Conservation (phyloP, 92 coral and sea anemone species). For the Zoanthus sansibaricus region DNA sequence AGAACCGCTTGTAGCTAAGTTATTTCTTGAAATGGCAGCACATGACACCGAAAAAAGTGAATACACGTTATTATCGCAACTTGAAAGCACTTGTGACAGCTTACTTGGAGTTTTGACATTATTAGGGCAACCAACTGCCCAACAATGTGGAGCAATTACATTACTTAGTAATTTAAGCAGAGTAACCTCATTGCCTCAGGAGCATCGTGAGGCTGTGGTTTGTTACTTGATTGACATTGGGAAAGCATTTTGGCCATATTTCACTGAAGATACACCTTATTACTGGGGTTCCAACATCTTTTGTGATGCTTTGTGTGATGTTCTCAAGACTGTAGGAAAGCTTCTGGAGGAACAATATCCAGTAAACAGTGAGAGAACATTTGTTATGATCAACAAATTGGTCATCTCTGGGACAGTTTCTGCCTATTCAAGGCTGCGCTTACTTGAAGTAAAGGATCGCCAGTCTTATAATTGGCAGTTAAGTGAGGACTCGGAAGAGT, state of each 20-base stretch:
- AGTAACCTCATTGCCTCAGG: conserved; percentile 41
- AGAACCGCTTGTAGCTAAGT: conserved; percentile 46
- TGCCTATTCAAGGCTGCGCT: conserved; percentile 55
- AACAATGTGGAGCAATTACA: conserved; percentile 50
- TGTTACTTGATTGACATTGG: conserved; percentile 63
- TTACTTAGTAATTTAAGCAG: conserved; percentile 53
- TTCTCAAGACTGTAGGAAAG: conserved; percentile 57
- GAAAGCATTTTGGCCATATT: conserved; percentile 77
- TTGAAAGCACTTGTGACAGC: conserved; percentile 51
- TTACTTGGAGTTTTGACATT: conserved; percentile 52
- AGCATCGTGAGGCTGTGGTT: conserved; percentile 50
- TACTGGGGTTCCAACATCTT: conserved; percentile 48
- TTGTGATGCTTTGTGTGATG: conserved; percentile 67
- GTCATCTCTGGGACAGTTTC: conserved; percentile 50
- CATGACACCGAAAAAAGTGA: conserved; percentile 45
- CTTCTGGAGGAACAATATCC: conserved; percentile 55
- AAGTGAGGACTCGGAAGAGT: conserved; percentile 26
- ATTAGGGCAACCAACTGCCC: conserved; percentile 47
- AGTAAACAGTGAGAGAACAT: conserved; percentile 61
- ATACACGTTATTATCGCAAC: conserved; percentile 32
- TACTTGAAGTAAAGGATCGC: conserved; percentile 61
- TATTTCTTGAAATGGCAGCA: conserved; percentile 64
- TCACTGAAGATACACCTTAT: conserved; percentile 52
- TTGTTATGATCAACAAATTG: conserved; percentile 58
- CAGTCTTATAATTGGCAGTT: conserved; percentile 58